phyloP scores from a whole-genome alignment of 2,888 invertebrate species.

The Malthinus flaveolus region DNA sequence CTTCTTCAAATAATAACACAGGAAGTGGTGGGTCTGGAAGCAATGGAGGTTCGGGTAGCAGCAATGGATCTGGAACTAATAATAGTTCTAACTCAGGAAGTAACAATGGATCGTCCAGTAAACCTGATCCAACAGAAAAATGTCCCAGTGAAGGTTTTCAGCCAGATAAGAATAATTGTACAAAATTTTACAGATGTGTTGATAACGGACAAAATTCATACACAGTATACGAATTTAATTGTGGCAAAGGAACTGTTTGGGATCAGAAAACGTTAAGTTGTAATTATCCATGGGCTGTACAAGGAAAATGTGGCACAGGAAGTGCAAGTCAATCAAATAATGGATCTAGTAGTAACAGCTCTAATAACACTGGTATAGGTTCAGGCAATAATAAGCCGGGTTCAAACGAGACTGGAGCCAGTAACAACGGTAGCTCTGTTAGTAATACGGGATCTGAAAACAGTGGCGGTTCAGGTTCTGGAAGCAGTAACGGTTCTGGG shows the following conservation, averaged over 20 bases:
- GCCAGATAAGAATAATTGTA: constrained; percentile 59
- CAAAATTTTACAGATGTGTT: constrained; percentile 78
- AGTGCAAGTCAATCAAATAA: background rate
- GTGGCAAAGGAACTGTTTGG: constrained; percentile 58
- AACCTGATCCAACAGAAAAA: background rate
- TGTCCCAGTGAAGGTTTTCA: constrained; percentile 20
- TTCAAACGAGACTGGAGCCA: background rate
- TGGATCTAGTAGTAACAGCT: background rate
- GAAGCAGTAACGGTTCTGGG: background rate
- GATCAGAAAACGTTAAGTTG: constrained; percentile 22
- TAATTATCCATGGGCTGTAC: constrained; percentile 19
- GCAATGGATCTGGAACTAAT: background rate
- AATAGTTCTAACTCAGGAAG: background rate
- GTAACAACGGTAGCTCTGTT: background rate
- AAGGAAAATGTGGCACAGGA: constrained; percentile 28
- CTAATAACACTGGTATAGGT: background rate
- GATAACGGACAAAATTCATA: constrained; percentile 60
- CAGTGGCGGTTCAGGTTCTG: background rate
- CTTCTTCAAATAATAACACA: background rate
- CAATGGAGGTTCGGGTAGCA: background rate
- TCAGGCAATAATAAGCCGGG: background rate
- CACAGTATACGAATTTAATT: constrained; percentile 72
- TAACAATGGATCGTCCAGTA: background rate
- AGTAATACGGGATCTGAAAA: background rate
- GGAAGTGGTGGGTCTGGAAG: constrained; percentile 10